Evolutionary conservation across 2,113 vertebrate genomes (phyloP).

Genomic region (Cathartes aura): DNA sequence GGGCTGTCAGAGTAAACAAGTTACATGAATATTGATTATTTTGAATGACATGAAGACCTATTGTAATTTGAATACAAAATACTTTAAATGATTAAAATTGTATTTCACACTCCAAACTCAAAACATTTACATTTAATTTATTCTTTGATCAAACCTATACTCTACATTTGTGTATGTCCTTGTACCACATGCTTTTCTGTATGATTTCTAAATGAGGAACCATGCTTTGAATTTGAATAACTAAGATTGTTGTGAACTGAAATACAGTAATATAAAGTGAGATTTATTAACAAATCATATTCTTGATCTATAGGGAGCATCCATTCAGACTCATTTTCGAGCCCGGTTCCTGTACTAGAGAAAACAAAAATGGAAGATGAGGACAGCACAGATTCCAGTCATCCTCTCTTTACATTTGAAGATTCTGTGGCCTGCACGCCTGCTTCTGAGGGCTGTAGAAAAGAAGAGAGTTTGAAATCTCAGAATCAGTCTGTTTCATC

Average conservation of each 20-base stretch:
- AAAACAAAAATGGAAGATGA: slow-evolving; percentile 32
- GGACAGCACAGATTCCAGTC: background rate
- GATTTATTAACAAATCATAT: slow-evolving; percentile 23
- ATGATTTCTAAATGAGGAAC: background rate
- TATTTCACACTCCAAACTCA: background rate
- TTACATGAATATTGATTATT: background rate
- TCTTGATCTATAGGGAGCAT: slow-evolving; percentile 53
- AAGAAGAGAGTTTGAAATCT: background rate
- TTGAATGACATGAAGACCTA: background rate
- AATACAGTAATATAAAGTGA: background rate
- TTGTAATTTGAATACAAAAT: background rate
- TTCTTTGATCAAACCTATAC: background rate
- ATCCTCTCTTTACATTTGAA: background rate
- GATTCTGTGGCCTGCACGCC: background rate
- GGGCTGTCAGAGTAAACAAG: background rate
- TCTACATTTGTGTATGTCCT: background rate
- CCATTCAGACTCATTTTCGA: background rate
- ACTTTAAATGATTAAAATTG: background rate
- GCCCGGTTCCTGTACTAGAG: background rate
- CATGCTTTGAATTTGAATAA: background rate
- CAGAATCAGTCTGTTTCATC: background rate
- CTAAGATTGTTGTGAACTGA: background rate
- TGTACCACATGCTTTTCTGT: background rate
- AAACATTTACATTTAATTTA: background rate
- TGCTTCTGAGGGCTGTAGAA: background rate